Evolutionary conservation across 2,888 invertebrate genomes (phyloP), one percentile per base, ranked within the genome.

Genomic region (Stictocephala bisonia): DNA sequence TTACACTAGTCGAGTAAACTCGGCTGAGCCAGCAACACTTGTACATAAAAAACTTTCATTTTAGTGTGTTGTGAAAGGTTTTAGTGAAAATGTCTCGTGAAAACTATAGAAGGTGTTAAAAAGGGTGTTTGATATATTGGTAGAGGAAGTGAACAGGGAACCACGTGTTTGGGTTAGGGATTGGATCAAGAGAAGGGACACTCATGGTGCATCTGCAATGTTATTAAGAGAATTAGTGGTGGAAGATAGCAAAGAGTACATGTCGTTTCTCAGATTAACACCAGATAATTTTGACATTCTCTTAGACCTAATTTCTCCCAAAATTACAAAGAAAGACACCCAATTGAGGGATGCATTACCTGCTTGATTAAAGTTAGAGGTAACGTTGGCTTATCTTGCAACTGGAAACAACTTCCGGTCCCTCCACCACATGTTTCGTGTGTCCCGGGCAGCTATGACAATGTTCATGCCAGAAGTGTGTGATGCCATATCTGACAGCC

Each of bases 181-280:
- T 20, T 74, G 71, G 58, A 51, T 68, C 41, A 50, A 56, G 53
- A 67, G 50, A 73, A 73, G 73, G 41, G 60, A 71, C 20, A 71
- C 53, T 26, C 60, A 53, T 44, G 74, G 71, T 26, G 74, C 71
- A 67, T 71, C 50, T 67, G 29, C 66, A 51, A 24, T 48, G 18
- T 53, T 74, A 26, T 56, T 74, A 53, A 71, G 50, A 29, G 70
- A 71, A 64, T 44, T 70, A 66, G 60, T 53, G 35, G 51, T 74
- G 64, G 71, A 74, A 44, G 74, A 74, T 74, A 48, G 64, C 51
- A 13, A 53, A 27, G 71, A 71, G 35, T 71, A 74, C 31, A 58
- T 48, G 35, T 26, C 50, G 58, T 74, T 44, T 71, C 67, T 71
- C 41, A 71, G 71, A 58, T 58, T 71, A 67, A 71, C 40, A 44